Base-by-base conservation (phyloP, 2,113 vertebrate species). In the Mastomys natalensis region DNA sequence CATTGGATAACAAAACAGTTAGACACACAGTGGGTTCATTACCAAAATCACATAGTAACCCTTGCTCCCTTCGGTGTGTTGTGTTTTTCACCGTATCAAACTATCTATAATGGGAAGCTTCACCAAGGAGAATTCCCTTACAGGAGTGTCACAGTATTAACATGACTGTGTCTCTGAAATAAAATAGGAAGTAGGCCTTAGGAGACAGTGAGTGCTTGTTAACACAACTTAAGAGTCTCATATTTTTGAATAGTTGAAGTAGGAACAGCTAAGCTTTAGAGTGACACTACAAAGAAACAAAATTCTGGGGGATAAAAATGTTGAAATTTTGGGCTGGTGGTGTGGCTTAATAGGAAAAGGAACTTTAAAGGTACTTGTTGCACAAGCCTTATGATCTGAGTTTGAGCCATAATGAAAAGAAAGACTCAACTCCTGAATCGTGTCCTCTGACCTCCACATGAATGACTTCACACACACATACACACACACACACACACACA, bases 31-130 rank as follows among this genome's bases (percentile, higher is more conserved):
- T 26, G 5, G 80, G 51, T 70, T 26, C 29, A 7, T 2, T 10
- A 7, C 17, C 31, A 11, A 60, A 37, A 24, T 53, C 80, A 68
- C 26, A 0, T 0, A 5, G 34, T 34, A n/a, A 2, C 15, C 3
- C n/a, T 40, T 73, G 1, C 17, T 72, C 31, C 5, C 16, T 12
- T 34, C 0, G 0, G 5, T 10, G 15, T 31, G 13, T 1, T 40
- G 8, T 40, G 58, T 80, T 74, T 24, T 13, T 80, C 22, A n/a
- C 58, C 87, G 8, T 3, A 2, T 24, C 26, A 24, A 53, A 21
- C 37, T 86, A 43, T 29, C 89, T 53, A 0, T 19, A 8, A 12
- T 40, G 29, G 34, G 31, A 73, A 40, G 22, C 45, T 8, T 82
- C 58, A 16, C 34, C 37, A 60, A 74, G 11, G 24, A 86, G 26